Evolutionary conservation across 2,113 vertebrate species (phyloP), one percentile per base, ranked within the genome.

Genomic region (Antennarius striatus): DNA sequence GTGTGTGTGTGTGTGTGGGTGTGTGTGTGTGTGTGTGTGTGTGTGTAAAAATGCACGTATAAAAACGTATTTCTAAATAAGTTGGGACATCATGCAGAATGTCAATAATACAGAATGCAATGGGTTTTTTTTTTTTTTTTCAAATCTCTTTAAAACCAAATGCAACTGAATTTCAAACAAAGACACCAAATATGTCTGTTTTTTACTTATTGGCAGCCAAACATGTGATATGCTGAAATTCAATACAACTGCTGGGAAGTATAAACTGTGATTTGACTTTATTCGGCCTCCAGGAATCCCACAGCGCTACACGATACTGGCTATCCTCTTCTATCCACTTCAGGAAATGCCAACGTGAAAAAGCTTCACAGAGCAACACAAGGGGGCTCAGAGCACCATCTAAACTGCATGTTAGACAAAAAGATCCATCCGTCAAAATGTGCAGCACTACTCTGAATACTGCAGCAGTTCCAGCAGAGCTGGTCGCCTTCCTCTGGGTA

Each of bases 401-500:
- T 53, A 28, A 4, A 30, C 40, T 45, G 29, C 43, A 42, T 55
- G 70, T 49, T 51, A 39, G 68, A 61, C 6, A 51, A 52, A 52
- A 71, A 71, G 48, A 43, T 16, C n/a, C 58, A 51, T 64, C 56
- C 48, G 32, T 8, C 10, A 28, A 4, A 36, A 15, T 56, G 53
- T 54, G 22, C 3, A 51, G 58, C 47, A 47, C 0, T 46, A 7
- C 63, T 70, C 30, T 87, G 65, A 74, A 68, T 56, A 75, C 60
- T 1, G 46, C 74, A 73, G 68, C 40, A 80, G 82, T 22, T 22
- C 22, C 22, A 22, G 71, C 68, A 4, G 68, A 71, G 79, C 69
- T 11, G 32, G 65, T 76, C 60, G 30, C 78, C 63, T 66, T 88
- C 84, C 79, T 66, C 68, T 50, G 56, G 63, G 58, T 73, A 68